Percentiles rank a stretch among this genome's conserved stretches.
phyloP scores from a whole-genome alignment of 2,113 vertebrate species.

The Amphiprion percula region DNA sequence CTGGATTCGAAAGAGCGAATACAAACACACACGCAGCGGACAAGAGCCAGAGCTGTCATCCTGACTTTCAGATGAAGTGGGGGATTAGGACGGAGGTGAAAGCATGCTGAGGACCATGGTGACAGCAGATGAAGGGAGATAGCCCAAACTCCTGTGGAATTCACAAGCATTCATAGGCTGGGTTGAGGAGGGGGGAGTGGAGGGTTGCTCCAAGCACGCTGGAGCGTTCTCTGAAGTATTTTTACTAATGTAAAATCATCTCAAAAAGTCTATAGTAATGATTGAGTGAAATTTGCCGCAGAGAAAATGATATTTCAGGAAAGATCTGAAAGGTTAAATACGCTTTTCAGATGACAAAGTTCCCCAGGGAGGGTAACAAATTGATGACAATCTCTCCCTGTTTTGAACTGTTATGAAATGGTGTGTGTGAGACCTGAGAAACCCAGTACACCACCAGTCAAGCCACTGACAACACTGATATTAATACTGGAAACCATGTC shows the following conservation, averaged over 20 bases:
- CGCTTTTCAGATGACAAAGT: slow-evolving; percentile 57
- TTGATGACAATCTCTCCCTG: slow-evolving; percentile 44
- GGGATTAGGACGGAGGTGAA: slow-evolving; percentile 82
- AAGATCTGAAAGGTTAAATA: slow-evolving; percentile 62
- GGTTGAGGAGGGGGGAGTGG: neutral
- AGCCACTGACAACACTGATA: slow-evolving; percentile 53
- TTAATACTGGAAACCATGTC: slow-evolving; percentile 59
- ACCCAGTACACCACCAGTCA: slow-evolving; percentile 28
- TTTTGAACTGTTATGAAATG: slow-evolving; percentile 58
- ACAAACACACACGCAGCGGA: slow-evolving; percentile 52
- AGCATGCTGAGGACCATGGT: slow-evolving; percentile 75
- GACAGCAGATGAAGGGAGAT: slow-evolving; percentile 81
- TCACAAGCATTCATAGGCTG: slow-evolving; percentile 61
- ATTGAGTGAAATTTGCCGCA: slow-evolving; percentile 36
- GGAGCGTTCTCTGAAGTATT: slow-evolving; percentile 46
- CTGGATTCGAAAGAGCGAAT: slow-evolving; percentile 37
- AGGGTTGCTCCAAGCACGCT: slow-evolving; percentile 45
- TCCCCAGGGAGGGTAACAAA: slow-evolving; percentile 41
- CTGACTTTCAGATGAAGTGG: slow-evolving; percentile 82
- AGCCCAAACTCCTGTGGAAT: slow-evolving; percentile 75
- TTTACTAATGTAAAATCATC: slow-evolving; percentile 52
- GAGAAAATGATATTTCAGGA: slow-evolving; percentile 53
- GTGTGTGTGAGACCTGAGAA: slow-evolving; percentile 27
- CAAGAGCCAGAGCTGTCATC: slow-evolving; percentile 76
- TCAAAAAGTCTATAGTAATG: slow-evolving; percentile 54